Percentiles rank a stretch among this genome's conserved stretches.
Conservation (phyloP, 2,797 vertebrate species). For the Pseudomugil gertrudae region DNA sequence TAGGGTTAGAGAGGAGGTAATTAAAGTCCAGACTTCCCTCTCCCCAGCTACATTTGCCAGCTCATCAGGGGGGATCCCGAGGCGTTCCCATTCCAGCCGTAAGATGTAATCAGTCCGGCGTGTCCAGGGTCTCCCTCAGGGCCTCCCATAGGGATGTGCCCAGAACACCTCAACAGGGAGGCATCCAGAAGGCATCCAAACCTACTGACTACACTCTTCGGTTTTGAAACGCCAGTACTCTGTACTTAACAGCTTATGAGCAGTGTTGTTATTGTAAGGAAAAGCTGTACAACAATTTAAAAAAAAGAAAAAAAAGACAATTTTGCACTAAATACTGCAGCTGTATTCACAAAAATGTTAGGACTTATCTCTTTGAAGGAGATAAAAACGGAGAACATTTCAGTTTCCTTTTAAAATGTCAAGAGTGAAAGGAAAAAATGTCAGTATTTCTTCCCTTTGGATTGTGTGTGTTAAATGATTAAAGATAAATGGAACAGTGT, state of each 20-base stretch:
- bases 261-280: neutral
- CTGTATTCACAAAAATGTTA: slow-evolving; percentile 5
- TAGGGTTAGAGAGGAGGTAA: too few species aligned
- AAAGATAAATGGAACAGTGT: slow-evolving; percentile 28
- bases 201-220: neutral
- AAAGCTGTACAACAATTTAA: neutral
- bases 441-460: slow-evolving; percentile 12
- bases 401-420: slow-evolving; percentile 21
- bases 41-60: too few species aligned
- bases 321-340: neutral
- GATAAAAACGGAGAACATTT: slow-evolving; percentile 16
- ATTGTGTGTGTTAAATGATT: slow-evolving; percentile 30
- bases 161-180: too few species aligned
- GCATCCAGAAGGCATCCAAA: too few species aligned
- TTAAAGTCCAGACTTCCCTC: too few species aligned
- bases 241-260: slow-evolving; percentile 30
- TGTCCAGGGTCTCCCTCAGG: too few species aligned
- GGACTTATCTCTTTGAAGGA: slow-evolving; percentile 29
- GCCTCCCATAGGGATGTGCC: too few species aligned
- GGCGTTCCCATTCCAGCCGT: too few species aligned
- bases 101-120: too few species aligned
- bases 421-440: slow-evolving; percentile 3
- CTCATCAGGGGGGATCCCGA: too few species aligned
- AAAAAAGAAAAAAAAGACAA: slow-evolving; percentile 12
- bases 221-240: slow-evolving; percentile 6